phyloP scores from a whole-genome alignment of 2,888 invertebrate species.

The Crioceris asparagi region DNA sequence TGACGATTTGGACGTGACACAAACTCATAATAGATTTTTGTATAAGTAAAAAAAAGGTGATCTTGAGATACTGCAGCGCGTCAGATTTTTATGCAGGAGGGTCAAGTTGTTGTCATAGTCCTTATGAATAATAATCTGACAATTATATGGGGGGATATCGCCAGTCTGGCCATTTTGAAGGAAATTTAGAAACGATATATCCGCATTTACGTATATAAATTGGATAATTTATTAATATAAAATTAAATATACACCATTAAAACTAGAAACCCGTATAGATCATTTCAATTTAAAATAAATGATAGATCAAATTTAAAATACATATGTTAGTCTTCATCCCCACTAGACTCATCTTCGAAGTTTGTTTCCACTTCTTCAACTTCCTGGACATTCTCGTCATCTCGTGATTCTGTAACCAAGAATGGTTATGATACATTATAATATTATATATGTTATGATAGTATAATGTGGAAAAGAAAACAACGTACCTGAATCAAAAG shows the following conservation, averaged over 20 bases:
- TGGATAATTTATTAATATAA: conserved; percentile 4
- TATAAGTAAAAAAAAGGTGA: conserved; percentile 1
- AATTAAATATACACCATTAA: conserved; percentile 1
- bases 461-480: background rate
- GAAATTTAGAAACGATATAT: conserved; percentile 1
- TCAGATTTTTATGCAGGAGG: conserved; percentile 1
- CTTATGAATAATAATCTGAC: background rate
- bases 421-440: conserved; percentile 4
- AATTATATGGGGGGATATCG: background rate
- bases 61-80: background rate
- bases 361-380: background rate
- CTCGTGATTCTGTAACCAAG: conserved; percentile 1
- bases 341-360: background rate
- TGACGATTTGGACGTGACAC: conserved; percentile 1
- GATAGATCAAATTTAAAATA: conserved; percentile 1
- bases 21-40: background rate
- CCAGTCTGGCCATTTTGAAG: background rate
- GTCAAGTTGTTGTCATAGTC: background rate
- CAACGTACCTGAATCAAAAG: conserved; percentile 7
- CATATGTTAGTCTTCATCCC: conserved; percentile 1
- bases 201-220: conserved; percentile 3
- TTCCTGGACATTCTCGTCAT: background rate
- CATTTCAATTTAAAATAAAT: conserved; percentile 3
- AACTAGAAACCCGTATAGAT: too few species aligned
- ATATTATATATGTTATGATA: conserved; percentile 2